A percentile compares a stretch with the other conserved stretches of the same genome.
Conservation (phyloP, 2,888 invertebrate genomes). For the Timema podura region DNA sequence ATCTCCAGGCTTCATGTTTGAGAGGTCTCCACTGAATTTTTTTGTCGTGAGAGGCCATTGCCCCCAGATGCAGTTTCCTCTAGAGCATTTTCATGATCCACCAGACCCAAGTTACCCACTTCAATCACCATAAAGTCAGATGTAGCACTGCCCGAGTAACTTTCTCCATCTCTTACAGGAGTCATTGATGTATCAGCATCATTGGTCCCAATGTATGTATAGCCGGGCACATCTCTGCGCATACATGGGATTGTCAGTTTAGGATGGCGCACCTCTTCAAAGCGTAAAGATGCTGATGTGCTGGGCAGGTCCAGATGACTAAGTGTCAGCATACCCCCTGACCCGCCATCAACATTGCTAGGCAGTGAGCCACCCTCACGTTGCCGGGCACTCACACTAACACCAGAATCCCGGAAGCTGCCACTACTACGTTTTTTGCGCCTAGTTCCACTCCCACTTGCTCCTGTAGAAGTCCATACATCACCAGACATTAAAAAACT, state of each 20-base stretch:
- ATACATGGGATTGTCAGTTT: constrained; percentile 5
- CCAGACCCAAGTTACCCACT: constrained; percentile 42
- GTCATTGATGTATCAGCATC: background rate
- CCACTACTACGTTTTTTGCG: constrained; percentile 18
- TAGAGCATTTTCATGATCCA: constrained; percentile 36
- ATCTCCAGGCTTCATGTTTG: background rate
- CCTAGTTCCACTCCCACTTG: background rate
- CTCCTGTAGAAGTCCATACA: too few species aligned
- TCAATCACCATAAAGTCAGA: constrained; percentile 48
- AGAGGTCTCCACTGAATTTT: constrained; percentile 17
- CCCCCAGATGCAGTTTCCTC: background rate
- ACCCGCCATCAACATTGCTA: constrained; percentile 44
- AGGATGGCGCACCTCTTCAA: constrained; percentile 24
- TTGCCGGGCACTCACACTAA: constrained; percentile 49
- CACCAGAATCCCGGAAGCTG: constrained; percentile 16
- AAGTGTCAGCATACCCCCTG: constrained; percentile 25
- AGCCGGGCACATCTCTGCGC: background rate
- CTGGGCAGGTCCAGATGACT: constrained; percentile 24
- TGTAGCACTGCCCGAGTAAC: constrained; percentile 39
- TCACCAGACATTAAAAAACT: too few species aligned
- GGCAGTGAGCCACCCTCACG: constrained; percentile 63
- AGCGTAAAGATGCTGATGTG: constrained; percentile 23
- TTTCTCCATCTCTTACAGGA: constrained; percentile 13
- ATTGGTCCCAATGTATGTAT: background rate
- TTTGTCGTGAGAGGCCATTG: background rate